Evolutionary conservation across 2,797 vertebrate genomes (phyloP).

Genomic region (Bradypodion ventrale): DNA sequence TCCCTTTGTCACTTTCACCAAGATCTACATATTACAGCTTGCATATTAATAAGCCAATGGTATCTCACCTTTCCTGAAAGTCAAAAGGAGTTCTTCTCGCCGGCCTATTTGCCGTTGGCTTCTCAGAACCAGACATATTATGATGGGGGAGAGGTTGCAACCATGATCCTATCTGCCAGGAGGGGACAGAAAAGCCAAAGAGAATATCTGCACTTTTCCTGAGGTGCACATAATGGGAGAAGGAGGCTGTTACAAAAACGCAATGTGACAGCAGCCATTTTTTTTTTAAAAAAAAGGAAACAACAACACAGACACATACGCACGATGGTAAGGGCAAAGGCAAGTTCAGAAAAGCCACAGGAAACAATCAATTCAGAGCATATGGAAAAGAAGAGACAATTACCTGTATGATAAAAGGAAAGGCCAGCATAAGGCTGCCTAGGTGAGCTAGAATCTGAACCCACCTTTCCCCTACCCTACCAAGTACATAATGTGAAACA

Average conservation of each 20-base stretch:
- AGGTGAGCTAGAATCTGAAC: conserved; percentile 27
- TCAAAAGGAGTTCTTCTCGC: conserved; percentile 73
- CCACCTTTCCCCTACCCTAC: no score
- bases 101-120: conserved; percentile 75
- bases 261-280: conserved; percentile 13
- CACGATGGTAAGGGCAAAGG: not conserved
- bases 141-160: conserved; percentile 70
- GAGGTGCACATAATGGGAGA: conserved; percentile 24
- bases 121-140: conserved; percentile 72
- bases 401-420: conserved; percentile 28
- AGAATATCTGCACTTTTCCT: conserved; percentile 15
- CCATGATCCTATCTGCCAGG: conserved; percentile 61
- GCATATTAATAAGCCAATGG: conserved; percentile 85
- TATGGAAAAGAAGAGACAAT: conserved; percentile 23
- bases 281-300: not conserved
- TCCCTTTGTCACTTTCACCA: conserved; percentile 84
- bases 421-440: conserved; percentile 47
- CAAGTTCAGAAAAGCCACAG: conserved; percentile 26
- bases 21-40: conserved; percentile 82
- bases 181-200: conserved; percentile 34
- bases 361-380: not conserved
- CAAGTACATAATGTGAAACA: not conserved
- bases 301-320: not conserved
- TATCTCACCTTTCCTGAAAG: conserved; percentile 82
- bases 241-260: not conserved